Percentiles rank a stretch among this genome's conserved stretches.
phyloP scores from a whole-genome alignment of 2,797 vertebrate genomes.

The Arctocebus calabarensis region DNA sequence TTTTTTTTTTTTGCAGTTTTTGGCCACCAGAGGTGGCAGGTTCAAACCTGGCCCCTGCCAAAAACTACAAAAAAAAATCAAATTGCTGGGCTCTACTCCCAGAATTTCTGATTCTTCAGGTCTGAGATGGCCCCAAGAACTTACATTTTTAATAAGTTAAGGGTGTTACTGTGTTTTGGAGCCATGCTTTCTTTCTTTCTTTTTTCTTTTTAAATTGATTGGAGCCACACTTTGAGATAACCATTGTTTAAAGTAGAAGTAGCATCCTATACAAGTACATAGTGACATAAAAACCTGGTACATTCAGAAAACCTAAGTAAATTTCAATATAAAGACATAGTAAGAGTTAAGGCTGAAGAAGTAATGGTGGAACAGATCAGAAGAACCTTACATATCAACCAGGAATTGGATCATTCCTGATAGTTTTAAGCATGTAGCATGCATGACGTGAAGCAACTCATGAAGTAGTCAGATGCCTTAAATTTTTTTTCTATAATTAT shows the following conservation, averaged over 20 bases:
- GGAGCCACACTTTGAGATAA: not conserved
- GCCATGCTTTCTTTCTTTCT: not conserved
- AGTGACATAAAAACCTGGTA: conserved; percentile 7
- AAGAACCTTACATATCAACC: not conserved
- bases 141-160: not conserved
- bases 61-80: too few relatives aligned
- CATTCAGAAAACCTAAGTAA: not conserved
- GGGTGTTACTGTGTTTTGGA: not conserved
- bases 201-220: not conserved
- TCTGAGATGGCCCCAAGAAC: not conserved
- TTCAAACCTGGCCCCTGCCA: too few relatives aligned
- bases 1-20: too few relatives aligned
- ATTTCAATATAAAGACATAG: not conserved
- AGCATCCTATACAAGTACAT: not conserved
- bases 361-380: not conserved
- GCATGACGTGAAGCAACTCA: not conserved
- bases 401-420: not conserved
- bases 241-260: not conserved
- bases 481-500: conserved; percentile 1
- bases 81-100: not conserved
- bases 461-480: conserved; percentile 22
- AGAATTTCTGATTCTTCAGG: not conserved
- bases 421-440: not conserved
- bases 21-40: too few relatives aligned
- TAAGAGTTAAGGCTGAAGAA: not conserved